Conservation (phyloP, 2,113 vertebrate species). For the Epinephelus lanceolatus region DNA sequence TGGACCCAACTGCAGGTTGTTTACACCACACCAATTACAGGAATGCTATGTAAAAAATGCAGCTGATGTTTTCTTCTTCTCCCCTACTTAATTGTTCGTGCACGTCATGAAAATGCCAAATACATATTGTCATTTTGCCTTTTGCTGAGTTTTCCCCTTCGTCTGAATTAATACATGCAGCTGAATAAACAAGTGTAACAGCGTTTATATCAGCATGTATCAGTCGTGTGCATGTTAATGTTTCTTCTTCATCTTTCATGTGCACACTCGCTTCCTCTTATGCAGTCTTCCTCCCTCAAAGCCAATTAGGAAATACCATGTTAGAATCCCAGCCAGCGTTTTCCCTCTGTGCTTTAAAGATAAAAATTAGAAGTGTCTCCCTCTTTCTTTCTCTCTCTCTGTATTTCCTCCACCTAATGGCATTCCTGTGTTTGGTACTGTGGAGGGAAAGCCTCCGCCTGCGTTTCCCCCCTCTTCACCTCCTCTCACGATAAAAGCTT, state of each 20-base stretch:
- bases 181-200: background rate
- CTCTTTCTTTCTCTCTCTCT: background rate
- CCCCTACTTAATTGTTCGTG: background rate
- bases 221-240: background rate
- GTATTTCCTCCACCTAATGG: background rate
- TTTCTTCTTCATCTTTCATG: conserved; percentile 2
- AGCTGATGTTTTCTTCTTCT: conserved; percentile 11
- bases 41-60: conserved; percentile 12
- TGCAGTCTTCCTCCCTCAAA: background rate
- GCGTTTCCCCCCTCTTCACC: background rate
- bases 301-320: conserved; percentile 56
- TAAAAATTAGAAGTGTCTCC: conserved; percentile 21
- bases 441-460: background rate
- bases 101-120: background rate
- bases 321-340: background rate
- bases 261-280: conserved; percentile 5
- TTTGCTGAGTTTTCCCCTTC: background rate
- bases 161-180: background rate
- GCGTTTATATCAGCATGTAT: background rate
- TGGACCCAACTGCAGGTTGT: conserved; percentile 14
- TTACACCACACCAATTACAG: conserved; percentile 18
- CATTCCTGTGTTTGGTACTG: conserved; percentile 27
- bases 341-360: conserved; percentile 31
- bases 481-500: conserved; percentile 25
- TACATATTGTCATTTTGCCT: background rate